Evolutionary conservation across 2,113 vertebrate genomes (phyloP).

Genomic region (Acinonyx jubatus): DNA sequence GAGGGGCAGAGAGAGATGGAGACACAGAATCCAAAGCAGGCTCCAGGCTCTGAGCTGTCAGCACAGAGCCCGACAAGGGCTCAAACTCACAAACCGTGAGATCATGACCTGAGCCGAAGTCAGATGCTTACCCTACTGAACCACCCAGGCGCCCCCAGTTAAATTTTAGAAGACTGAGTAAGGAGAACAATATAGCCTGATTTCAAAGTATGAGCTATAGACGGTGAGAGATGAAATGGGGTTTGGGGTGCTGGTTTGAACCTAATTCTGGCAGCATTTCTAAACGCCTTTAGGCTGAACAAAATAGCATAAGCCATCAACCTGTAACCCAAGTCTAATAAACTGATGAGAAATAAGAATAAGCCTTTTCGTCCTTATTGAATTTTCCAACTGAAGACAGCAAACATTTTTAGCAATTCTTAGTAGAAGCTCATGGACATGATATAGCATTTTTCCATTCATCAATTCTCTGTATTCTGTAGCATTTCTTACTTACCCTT

Average conservation of each 20-base stretch:
- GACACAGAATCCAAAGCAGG: no score
- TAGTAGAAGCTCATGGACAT: neutral
- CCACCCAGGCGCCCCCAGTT: no score
- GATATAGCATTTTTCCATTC: neutral
- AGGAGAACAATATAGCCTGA: neutral
- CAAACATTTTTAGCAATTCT: neutral
- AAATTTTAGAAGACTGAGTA: neutral
- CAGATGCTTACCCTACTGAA: no score
- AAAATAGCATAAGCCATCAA: neutral
- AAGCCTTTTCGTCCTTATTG: neutral
- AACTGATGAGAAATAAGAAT: neutral
- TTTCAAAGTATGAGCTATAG: neutral
- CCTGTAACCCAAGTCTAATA: neutral
- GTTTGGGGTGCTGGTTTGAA: neutral
- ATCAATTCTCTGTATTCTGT: neutral
- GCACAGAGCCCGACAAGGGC: no score
- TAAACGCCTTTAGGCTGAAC: neutral
- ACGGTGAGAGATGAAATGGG: neutral
- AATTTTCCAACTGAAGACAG: conserved; percentile 14
- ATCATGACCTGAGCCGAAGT: no score
- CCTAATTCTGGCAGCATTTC: neutral
- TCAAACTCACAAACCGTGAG: no score
- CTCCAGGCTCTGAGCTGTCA: no score
- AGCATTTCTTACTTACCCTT: conserved; percentile 7
- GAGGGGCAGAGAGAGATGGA: no score